A percentile compares a stretch with the other conserved stretches of the same genome.
Evolutionary conservation across 2,113 vertebrate species (phyloP).

Genomic region (Phalacrocorax carbo): DNA sequence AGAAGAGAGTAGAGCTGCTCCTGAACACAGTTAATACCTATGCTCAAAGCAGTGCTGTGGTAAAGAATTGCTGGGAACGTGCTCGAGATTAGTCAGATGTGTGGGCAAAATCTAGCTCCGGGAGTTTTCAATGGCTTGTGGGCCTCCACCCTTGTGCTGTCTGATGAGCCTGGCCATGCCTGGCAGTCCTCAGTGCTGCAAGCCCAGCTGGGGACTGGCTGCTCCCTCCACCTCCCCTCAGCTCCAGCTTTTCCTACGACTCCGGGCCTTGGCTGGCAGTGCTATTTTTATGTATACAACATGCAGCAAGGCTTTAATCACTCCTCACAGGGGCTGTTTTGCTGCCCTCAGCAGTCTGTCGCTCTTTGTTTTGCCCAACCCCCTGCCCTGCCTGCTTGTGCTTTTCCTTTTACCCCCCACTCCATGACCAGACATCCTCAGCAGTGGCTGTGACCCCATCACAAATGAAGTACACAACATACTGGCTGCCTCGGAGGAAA

Average conservation of each 20-base stretch:
- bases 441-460: rapidly evolving
- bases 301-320: background rate
- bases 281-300: background rate
- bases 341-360: background rate
- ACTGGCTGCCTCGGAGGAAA: background rate
- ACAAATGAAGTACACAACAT: rapidly evolving
- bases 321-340: background rate
- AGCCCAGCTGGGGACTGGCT: slow-evolving; percentile 7
- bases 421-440: rapidly evolving
- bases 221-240: background rate
- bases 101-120: slow-evolving; percentile 31
- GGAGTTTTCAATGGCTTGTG: background rate
- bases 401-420: background rate
- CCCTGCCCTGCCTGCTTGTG: background rate
- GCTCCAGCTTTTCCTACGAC: background rate
- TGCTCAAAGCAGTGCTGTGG: rapidly evolving
- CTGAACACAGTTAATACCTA: rapidly evolving
- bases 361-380: background rate
- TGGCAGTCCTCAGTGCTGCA: slow-evolving; percentile 2
- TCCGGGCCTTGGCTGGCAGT: background rate
- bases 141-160: slow-evolving; percentile 33
- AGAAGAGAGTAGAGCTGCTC: background rate
- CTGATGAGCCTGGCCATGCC: background rate
- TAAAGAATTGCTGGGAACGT: background rate
- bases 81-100: slow-evolving; percentile 10